phyloP scores from a whole-genome alignment of 2,113 vertebrate species.

The Phalacrocorax pelagicus region DNA sequence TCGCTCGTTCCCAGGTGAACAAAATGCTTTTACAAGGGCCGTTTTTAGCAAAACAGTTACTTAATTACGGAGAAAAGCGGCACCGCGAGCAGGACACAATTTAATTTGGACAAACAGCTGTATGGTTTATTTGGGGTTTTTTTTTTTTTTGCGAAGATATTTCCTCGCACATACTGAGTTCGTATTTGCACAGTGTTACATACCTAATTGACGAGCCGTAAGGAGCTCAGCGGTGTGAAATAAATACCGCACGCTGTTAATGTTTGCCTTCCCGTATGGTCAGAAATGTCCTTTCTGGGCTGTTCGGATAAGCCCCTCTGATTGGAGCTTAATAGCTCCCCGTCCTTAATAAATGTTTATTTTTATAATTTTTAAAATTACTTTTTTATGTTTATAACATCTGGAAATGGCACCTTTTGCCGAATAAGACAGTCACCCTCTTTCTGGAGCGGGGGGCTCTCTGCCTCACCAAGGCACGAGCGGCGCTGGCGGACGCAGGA shows the following conservation, averaged over 20 bases:
- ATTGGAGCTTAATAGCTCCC: fast-evolving
- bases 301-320: not conserved
- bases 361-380: not conserved
- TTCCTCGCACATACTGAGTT: fast-evolving
- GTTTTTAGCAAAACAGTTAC: not conserved
- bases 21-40: not conserved
- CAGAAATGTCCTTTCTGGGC: not conserved
- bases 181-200: not conserved
- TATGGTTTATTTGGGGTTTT: fast-evolving
- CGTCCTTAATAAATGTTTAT: fast-evolving
- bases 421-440: not conserved
- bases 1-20: not conserved
- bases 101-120: not conserved
- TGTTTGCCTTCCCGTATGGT: not conserved
- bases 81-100: fast-evolving
- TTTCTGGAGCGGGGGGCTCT: not conserved
- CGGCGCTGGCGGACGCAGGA: not conserved
- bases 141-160: not conserved
- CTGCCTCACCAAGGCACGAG: not conserved
- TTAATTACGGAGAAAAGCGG: not conserved
- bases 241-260: not conserved
- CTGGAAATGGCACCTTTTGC: not conserved
- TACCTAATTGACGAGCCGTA: not conserved
- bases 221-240: not conserved
- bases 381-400: not conserved